phyloP scores from a whole-genome alignment of 30 jellyfish, hydroid and myxozoan species.

The Aurelia sp. region DNA sequence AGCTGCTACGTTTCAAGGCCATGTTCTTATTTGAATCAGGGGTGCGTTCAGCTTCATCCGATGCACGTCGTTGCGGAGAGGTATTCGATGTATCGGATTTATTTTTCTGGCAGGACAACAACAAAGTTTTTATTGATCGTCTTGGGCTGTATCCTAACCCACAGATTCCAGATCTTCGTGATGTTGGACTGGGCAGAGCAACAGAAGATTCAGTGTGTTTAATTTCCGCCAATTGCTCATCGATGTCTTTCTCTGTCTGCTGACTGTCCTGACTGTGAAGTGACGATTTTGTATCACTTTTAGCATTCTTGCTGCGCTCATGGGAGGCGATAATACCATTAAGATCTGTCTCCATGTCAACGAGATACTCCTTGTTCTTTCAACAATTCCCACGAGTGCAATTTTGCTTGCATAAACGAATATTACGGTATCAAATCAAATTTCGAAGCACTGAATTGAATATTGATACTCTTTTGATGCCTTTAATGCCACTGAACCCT shows the following conservation, averaged over 20 bases:
- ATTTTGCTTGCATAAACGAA: background rate
- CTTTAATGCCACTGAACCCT: too few species aligned
- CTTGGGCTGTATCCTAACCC: constrained; percentile 38
- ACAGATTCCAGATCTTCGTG: constrained; percentile 53
- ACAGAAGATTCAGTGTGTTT: background rate
- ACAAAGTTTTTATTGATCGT: constrained; percentile 51
- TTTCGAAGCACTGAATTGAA: too few species aligned
- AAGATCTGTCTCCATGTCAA: constrained; percentile 13
- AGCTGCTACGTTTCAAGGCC: constrained; percentile 78
- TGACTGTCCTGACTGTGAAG: background rate
- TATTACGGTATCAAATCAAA: background rate
- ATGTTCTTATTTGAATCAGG: background rate
- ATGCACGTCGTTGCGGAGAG: background rate
- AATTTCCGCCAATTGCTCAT: constrained; percentile 3
- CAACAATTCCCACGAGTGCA: background rate
- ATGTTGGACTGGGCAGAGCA: background rate
- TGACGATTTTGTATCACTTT: background rate
- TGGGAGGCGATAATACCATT: background rate
- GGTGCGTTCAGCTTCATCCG: background rate
- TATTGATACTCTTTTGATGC: too few species aligned
- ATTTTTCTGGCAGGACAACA: constrained; percentile 58
- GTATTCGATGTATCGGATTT: constrained; percentile 12
- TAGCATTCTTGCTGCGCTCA: constrained; percentile 2
- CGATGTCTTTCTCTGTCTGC: background rate
- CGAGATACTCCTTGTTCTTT: background rate